Base-by-base conservation (phyloP, 2,888 invertebrate species). In the Bursaphelenchus okinawaensis region DNA sequence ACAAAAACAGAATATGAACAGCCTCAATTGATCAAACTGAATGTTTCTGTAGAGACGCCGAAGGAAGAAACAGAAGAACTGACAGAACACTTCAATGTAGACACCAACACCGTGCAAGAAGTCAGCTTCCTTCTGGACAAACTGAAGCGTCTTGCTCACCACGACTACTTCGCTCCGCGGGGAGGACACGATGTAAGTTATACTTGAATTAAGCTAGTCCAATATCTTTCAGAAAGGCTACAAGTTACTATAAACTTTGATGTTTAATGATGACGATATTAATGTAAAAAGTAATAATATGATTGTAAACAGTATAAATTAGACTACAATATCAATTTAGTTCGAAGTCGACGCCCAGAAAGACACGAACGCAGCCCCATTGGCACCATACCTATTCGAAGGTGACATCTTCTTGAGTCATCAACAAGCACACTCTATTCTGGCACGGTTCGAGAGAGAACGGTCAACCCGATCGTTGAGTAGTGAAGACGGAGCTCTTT, bases 401-500 rank as follows among this genome's bases (percentile, higher is more conserved):
- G 79, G 80, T 7, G 81, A 81, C 70, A 80, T 81, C 23, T 73
- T 81, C 55, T 65, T 81, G 0, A 70, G 72, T 8, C 68, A 74
- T 7, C 58, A 68, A n/a, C 81, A 81, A 68, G 81, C 80, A 0
- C 70, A 68, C 19, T 63, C 67, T 50, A 76, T 81, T 63, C 69
- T 81, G 6, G 51, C 61, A 9, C 66, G 65, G 22, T 26, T 74
- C n/a, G 58, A 65, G 62, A 63, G 50, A 29, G 57, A 40, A 20
- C 60, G 72, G 19, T 28, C 50, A n/a, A 31, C 60, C 19, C 62
- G 76, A 24, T 74, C 72, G 8, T 71, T 80, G 28, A 73, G 73
- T 24, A 68, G 75, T 0, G 80, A 80, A 55, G 71, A 75, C 20
- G 72, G 74, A 19, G 78, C 77, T 7, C 71, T 70, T 51, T 80